A percentile compares a stretch with the other conserved stretches of the same genome.
phyloP scores from a whole-genome alignment of 2,113 vertebrate genomes.

The Corapipo altera region DNA sequence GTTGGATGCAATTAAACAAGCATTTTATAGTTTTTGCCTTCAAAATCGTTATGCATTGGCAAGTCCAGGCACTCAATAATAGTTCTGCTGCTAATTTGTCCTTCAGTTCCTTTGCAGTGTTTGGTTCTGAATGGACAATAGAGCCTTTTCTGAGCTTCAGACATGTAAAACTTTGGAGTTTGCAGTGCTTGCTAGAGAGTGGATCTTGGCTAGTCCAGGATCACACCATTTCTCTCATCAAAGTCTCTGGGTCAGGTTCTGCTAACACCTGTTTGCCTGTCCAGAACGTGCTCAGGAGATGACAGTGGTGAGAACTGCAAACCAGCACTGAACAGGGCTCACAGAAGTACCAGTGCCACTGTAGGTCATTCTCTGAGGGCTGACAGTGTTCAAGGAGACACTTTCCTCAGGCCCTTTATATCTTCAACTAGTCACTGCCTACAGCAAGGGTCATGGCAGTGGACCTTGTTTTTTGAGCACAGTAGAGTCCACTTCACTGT shows the following conservation, averaged over 20 bases:
- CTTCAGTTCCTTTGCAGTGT: not conserved
- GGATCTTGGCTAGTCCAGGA: not conserved
- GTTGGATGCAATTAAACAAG: not conserved
- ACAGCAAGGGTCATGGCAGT: not conserved
- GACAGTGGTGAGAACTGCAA: not conserved
- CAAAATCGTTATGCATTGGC: not conserved
- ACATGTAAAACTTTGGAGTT: not conserved
- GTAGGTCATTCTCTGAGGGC: not conserved
- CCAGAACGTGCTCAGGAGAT: not conserved
- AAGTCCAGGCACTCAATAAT: not conserved
- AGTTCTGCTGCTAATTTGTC: not conserved
- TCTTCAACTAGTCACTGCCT: not conserved
- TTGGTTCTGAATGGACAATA: not conserved
- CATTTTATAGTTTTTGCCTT: not conserved
- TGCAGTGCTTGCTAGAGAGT: not conserved
- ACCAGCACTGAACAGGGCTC: not conserved
- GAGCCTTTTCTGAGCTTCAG: not conserved
- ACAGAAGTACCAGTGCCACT: not conserved
- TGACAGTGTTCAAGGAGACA: not conserved
- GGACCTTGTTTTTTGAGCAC: not conserved
- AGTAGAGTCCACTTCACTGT: not conserved
- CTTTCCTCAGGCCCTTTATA: not conserved
- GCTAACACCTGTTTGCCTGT: not conserved
- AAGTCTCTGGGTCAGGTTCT: not conserved
- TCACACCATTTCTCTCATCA: fast-evolving